These are phyloP conservation scores for Drosophila sulfurigaster DNA, from an alignment of 1,140 invertebrate species.

Conservation along the genomic window DNA sequence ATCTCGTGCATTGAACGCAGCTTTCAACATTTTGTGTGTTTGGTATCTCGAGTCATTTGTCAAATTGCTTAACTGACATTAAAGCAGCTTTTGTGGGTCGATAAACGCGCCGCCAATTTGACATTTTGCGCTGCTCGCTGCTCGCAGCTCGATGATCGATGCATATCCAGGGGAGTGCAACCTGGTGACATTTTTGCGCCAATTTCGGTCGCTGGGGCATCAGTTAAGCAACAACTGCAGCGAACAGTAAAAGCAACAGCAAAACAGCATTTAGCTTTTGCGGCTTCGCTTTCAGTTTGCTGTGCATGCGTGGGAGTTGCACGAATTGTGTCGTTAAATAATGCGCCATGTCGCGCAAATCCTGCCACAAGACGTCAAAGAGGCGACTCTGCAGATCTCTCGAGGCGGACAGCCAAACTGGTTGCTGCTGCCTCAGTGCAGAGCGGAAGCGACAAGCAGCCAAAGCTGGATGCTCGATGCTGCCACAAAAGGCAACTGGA, in stretches of 20 bases:
- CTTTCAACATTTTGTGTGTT: constrained; percentile 63
- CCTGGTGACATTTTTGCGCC: constrained; percentile 80
- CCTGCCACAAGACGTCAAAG: constrained; percentile 56
- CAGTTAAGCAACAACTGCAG: constrained; percentile 64
- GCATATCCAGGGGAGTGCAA: constrained; percentile 61
- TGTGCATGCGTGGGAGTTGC: constrained; percentile 77
- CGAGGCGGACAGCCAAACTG: constrained; percentile 45
- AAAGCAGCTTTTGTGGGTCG: constrained; percentile 70
- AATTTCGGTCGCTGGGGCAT: constrained; percentile 81
- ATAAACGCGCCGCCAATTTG: constrained; percentile 75
- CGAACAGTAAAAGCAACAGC: constrained; percentile 13
- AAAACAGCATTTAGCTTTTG: constrained; percentile 47
- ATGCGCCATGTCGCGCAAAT: constrained; percentile 71
- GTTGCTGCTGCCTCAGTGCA: constrained; percentile 38
- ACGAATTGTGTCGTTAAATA: constrained; percentile 82
- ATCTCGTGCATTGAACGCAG: constrained; percentile 32
- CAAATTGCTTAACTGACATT: constrained; percentile 82
- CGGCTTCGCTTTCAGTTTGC: constrained; percentile 76
- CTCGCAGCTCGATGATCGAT: constrained; percentile 65
- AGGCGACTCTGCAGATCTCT: constrained; percentile 33
- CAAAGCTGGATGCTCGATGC: constrained; percentile 17
- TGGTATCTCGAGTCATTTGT: constrained; percentile 75
- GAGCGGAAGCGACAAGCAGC: constrained; percentile 67
- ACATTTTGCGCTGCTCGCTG: constrained; percentile 58
- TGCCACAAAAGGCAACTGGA: constrained; percentile 74